Evolutionary conservation across 2,888 invertebrate genomes (phyloP), one percentile per base, ranked within the genome.

Genomic region (Maniola hyperantus): DNA sequence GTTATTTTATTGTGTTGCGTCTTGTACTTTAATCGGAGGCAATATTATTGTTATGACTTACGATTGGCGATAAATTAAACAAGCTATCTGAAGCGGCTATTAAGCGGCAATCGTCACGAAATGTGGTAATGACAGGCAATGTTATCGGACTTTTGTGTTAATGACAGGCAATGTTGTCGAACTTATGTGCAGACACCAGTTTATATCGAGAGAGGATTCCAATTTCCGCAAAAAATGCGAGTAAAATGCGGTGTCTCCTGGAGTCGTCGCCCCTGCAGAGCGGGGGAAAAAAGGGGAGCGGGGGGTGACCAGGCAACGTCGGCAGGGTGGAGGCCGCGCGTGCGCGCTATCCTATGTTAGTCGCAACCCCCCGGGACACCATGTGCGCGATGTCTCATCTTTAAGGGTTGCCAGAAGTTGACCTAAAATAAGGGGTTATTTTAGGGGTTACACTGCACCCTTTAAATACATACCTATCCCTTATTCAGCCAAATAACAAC

Each of bases 181-280:
- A 71, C 64, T 73, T 68, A 66, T 68, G 69, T 71, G 67, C 66
- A 72, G 65, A 74, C 76, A 73, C 73, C 74, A 71, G 76, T 74
- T 73, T 80, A 83, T 80, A 79, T 80, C 76, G 77, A 78, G 77
- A 79, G 79, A 83, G 80, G 78, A 85, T 85, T 88, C 82, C 77
- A 87, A 91, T 90, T 89, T 90, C 87, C 87, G 89, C 87, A 85
- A 88, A 88, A 26, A 87, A 85, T 84, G 55, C 36, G 80, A 73
- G 79, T 80, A 79, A 81, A 76, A 79, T 83, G 82, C 87, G 87
- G 84, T 83, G 80, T 80, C 86, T 87, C 87, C 85, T 84, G 84
- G 79, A 81, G 85, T 73, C 72, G 70, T 74, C 75, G 73, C 76
- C 77, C 78, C 77, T 76, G 77, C 78, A 77, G 71, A 74, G 87